Evolutionary conservation across 2,797 vertebrate genomes (phyloP).

Genomic region (Neoniphon sammara): DNA sequence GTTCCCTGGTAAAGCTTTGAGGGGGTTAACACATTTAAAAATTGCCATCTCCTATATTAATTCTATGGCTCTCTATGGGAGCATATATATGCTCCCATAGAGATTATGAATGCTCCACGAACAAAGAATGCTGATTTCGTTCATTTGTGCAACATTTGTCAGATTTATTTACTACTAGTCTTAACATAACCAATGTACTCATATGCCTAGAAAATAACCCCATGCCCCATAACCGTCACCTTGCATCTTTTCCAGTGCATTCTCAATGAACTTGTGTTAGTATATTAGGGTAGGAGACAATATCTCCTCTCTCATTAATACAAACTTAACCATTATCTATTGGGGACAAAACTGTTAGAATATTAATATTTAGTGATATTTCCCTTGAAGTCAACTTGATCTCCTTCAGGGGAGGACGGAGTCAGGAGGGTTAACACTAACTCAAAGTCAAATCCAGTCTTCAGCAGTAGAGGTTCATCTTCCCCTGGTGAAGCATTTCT

Average conservation of each 20-base stretch:
- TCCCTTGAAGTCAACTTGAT: not conserved
- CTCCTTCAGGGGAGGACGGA: constrained; percentile 7
- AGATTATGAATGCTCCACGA: not conserved
- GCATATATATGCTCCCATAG: not conserved
- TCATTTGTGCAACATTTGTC: not conserved
- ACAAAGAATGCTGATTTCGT: not conserved
- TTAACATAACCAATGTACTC: too few species aligned
- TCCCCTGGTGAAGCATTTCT: not conserved
- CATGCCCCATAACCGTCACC: not conserved
- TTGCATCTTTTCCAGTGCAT: not conserved
- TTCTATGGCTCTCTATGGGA: too few species aligned
- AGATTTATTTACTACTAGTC: not conserved
- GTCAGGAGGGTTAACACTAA: not conserved
- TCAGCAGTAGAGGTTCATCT: not conserved
- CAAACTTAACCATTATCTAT: not conserved
- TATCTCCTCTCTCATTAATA: not conserved
- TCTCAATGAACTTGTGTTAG: constrained; percentile 9
- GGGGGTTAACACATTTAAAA: too few species aligned
- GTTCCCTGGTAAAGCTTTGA: too few species aligned
- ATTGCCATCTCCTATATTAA: too few species aligned
- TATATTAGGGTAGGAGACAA: not conserved
- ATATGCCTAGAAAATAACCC: not conserved
- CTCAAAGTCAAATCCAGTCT: not conserved
- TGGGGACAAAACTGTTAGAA: constrained; percentile 14
- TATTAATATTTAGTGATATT: constrained; percentile 10